Conservation (phyloP, 2,797 vertebrate genomes). For the Molossus molossus region DNA sequence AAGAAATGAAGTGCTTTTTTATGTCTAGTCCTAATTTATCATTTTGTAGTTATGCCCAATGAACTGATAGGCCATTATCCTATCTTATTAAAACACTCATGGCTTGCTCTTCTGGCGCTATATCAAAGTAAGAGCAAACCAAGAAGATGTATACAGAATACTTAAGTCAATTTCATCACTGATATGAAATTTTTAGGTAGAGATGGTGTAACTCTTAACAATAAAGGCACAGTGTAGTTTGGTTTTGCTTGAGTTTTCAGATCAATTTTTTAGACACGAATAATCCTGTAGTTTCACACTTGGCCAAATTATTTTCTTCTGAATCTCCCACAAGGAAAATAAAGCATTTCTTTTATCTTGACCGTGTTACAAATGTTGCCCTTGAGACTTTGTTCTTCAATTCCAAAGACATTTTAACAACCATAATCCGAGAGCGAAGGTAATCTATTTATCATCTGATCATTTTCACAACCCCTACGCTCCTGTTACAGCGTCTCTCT, state of each 20-base stretch:
- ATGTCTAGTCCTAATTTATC: conserved; percentile 64
- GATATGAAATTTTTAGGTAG: neutral
- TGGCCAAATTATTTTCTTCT: conserved; percentile 74
- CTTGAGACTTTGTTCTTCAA: conserved; percentile 67
- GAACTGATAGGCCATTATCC: conserved; percentile 61
- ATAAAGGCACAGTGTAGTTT: conserved; percentile 2
- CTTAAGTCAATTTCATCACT: neutral
- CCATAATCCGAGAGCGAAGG: conserved; percentile 46
- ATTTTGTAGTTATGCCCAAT: conserved; percentile 60
- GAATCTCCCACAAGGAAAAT: conserved; percentile 64
- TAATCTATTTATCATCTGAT: conserved; percentile 46
- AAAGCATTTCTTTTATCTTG: conserved; percentile 66
- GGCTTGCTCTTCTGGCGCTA: conserved; percentile 32
- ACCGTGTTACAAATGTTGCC: conserved; percentile 44
- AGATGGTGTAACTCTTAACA: conserved; percentile 11
- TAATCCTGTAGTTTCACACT: conserved; percentile 61
- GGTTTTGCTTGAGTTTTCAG: conserved; percentile 53
- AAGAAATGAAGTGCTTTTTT: conserved; percentile 70
- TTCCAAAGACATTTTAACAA: conserved; percentile 65
- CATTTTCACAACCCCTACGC: neutral
- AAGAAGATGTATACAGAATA: neutral
- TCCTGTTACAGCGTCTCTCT: conserved; percentile 33
- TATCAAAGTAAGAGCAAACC: conserved; percentile 51
- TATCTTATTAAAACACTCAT: conserved; percentile 67
- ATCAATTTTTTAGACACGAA: conserved; percentile 51